A percentile compares a stretch with the other conserved stretches of the same genome.
Evolutionary conservation across 2,797 vertebrate genomes (phyloP).

Genomic region (Hoplostethus mediterraneus): DNA sequence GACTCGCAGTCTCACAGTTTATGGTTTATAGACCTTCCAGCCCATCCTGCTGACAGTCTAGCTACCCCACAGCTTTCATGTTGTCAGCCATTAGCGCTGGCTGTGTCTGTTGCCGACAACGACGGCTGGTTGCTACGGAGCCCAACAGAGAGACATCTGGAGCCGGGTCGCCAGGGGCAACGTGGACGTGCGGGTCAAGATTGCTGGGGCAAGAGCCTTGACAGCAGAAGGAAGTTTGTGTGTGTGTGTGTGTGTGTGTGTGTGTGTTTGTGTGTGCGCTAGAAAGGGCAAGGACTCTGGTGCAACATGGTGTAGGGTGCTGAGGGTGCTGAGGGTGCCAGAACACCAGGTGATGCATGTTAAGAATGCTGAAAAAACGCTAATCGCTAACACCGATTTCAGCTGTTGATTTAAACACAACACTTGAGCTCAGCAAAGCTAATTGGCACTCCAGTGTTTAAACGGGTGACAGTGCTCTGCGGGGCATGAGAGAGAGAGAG

Average conservation of each 20-base stretch:
- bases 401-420: constrained; percentile 18
- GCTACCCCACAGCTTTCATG: constrained; percentile 50
- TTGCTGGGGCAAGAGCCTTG: constrained; percentile 31
- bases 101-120: constrained; percentile 54
- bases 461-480: constrained; percentile 28
- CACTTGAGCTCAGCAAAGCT: constrained; percentile 43
- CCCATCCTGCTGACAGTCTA: constrained; percentile 42
- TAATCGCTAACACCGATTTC: constrained; percentile 5
- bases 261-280: neutral
- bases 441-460: constrained; percentile 35
- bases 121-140: constrained; percentile 44
- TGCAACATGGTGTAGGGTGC: neutral
- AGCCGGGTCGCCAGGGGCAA: constrained; percentile 56
- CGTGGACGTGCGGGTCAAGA: constrained; percentile 39
- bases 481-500: constrained; percentile 27
- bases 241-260: constrained; percentile 14
- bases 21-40: constrained; percentile 27
- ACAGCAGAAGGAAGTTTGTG: constrained; percentile 32
- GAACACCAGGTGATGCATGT: constrained; percentile 43
- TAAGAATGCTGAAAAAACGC: constrained; percentile 18
- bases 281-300: neutral
- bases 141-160: constrained; percentile 77
- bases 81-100: constrained; percentile 64
- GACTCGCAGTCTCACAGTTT: neutral
- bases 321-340: neutral